Evolutionary conservation across 1,140 invertebrate species (phyloP).

Genomic region (Spodoptera litura): DNA sequence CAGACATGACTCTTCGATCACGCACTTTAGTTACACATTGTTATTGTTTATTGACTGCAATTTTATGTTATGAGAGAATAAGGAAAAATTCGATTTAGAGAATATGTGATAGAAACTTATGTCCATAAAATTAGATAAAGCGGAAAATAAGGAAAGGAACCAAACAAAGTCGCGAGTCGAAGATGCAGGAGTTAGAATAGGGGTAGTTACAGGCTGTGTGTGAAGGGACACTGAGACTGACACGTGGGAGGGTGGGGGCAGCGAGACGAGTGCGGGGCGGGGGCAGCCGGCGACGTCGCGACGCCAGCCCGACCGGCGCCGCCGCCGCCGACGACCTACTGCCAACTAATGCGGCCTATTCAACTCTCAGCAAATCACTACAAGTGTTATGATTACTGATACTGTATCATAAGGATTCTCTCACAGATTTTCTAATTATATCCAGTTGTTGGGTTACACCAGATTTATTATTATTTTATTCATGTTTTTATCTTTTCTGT

Average conservation of each 20-base stretch:
- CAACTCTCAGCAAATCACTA: conserved; percentile 53
- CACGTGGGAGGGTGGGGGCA: conserved; percentile 46
- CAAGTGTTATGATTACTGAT: conserved; percentile 27
- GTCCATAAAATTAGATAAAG: background rate
- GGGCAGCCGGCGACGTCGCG: conserved; percentile 70
- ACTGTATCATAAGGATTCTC: conserved; percentile 43
- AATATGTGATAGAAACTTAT: background rate
- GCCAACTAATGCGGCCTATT: conserved; percentile 69
- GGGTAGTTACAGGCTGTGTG: conserved; percentile 9
- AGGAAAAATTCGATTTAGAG: background rate
- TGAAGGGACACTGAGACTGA: conserved; percentile 43
- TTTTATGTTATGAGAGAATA: background rate
- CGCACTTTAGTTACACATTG: conserved; percentile 61
- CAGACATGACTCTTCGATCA: conserved; percentile 75
- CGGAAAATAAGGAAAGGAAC: conserved; percentile 13
- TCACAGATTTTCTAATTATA: conserved; percentile 3
- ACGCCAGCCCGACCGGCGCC: conserved; percentile 82
- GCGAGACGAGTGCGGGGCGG: conserved; percentile 57
- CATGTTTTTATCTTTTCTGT: background rate
- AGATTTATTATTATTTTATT: conserved; percentile 1
- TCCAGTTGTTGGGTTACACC: background rate
- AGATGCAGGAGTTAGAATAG: conserved; percentile 30
- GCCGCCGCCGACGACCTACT: conserved; percentile 53
- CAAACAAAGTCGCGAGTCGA: background rate
- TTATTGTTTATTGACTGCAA: conserved; percentile 49